Percentiles rank a stretch among this genome's conserved stretches.
Evolutionary conservation across 2,888 invertebrate genomes (phyloP).

Genomic region (Steromphala cineraria): DNA sequence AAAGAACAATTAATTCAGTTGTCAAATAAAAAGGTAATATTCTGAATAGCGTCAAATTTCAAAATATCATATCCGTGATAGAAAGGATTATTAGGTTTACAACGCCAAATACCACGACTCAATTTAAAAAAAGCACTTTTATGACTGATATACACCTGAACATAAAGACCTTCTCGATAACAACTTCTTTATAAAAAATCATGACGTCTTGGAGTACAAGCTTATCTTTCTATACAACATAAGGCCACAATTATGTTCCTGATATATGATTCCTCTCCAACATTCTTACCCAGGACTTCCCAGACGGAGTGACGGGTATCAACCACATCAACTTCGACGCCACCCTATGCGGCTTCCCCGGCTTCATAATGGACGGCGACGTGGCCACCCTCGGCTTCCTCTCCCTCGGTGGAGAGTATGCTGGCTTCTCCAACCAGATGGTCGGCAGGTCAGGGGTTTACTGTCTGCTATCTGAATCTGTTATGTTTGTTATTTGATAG

Average conservation of each 20-base stretch:
- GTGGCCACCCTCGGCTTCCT: slow-evolving; percentile 40
- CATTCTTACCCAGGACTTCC: slow-evolving; percentile 34
- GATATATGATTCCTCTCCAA: background rate
- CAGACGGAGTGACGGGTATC: slow-evolving; percentile 35
- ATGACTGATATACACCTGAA: no score
- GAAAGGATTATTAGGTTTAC: no score
- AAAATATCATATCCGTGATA: no score
- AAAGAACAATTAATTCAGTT: no score
- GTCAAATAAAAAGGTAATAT: no score
- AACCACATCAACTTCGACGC: slow-evolving; percentile 29
- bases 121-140: no score
- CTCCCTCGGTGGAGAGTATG: slow-evolving; percentile 43
- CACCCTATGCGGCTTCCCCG: slow-evolving; percentile 50
- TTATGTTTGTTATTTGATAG: no score
- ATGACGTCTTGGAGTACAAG: background rate
- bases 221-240: background rate
- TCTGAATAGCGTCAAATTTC: no score
- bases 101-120: no score
- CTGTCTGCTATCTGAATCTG: no score
- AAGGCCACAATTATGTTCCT: background rate
- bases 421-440: slow-evolving; percentile 36
- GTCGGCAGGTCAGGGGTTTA: slow-evolving; percentile 38
- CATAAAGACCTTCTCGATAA: no score
- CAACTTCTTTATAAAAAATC: no score
- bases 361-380: slow-evolving; percentile 40